Evolutionary conservation across 2,113 vertebrate species (phyloP).

Genomic region (Scomber japonicus): DNA sequence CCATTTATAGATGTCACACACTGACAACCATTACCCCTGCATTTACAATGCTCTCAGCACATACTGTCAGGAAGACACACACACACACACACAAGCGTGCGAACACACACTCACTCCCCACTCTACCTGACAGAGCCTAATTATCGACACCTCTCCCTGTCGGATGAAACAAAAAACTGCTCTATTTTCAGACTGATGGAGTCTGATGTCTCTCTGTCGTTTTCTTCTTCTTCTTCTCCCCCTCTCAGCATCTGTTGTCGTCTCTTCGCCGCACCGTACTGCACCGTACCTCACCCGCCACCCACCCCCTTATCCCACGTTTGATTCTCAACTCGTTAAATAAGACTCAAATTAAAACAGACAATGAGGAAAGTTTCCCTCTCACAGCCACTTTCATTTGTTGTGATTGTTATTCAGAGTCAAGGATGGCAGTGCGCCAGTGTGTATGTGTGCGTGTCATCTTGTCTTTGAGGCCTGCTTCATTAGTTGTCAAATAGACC

Average conservation of each 20-base stretch:
- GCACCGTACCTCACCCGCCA: constrained; percentile 54
- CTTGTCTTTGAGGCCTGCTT: constrained; percentile 73
- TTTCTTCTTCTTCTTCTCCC: constrained; percentile 67
- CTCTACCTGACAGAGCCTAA: constrained; percentile 86
- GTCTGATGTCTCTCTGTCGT: constrained; percentile 83
- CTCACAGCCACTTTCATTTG: constrained; percentile 78
- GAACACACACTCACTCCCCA: constrained; percentile 36
- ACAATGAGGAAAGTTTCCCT: constrained; percentile 84
- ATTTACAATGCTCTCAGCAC: constrained; percentile 96
- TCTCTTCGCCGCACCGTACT: constrained; percentile 60
- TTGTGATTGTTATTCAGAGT: constrained; percentile 81
- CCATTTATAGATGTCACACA: constrained; percentile 98
- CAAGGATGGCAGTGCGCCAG: constrained; percentile 44
- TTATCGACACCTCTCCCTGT: constrained; percentile 94
- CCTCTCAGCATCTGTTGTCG: constrained; percentile 81
- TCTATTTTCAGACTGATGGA: constrained; percentile 87
- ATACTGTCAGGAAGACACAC: constrained; percentile 89
- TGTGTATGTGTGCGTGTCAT: constrained; percentile 44
- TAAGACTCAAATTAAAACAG: constrained; percentile 88
- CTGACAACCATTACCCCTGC: constrained; percentile 97
- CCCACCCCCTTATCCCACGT: constrained; percentile 66
- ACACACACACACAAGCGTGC: constrained; percentile 29
- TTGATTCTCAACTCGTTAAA: constrained; percentile 86
- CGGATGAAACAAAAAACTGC: constrained; percentile 86
- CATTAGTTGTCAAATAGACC: constrained; percentile 75